Evolutionary conservation across 2,113 vertebrate species (phyloP), one percentile per base, ranked within the genome.

Genomic region (Amblyopsis rosae): DNA sequence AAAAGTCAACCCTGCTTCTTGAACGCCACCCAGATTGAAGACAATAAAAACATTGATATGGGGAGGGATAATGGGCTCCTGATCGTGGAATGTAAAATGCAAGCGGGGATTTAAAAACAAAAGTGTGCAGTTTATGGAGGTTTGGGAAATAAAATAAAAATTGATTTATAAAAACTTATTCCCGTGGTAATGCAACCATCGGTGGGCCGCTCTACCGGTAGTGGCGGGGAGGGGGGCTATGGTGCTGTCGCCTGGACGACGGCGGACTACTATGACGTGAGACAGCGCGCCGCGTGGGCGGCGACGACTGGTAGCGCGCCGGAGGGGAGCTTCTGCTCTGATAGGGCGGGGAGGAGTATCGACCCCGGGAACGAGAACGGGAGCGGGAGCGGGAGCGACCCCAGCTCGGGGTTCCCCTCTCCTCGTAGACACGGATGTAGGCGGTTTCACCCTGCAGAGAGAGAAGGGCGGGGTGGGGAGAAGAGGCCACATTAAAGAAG

Each of bases 311-410:
- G 90, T 95, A 96, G 70, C 95, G 94, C 0, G 85, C 76, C 5
- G 95, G 91, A 19, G 95, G 94, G 12, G 95, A 95, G 45, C 93
- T 93, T 89, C 95, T 90, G 90, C 93, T 93, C 84, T 94, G 93
- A 89, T 94, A 96, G 3, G 94, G 94, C 67, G 92, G 95, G 69
- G 85, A 93, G 35, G 94, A 94, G 82, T 95, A 96, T 50, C 95
- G 95, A 49, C 95, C 94, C 67, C 95, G 92, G 79, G 95, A 96
- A 72, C 95, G 93, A 83, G 96, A 97, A 72, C 95, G 93, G 84
- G 96, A 97, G 19, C 94, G 92, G 84, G 96, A 97, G 53, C 95
- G 93, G 2, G 96, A 95, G 53, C 94, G 94, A 70, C 91, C 90
- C 83, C 91, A 96, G 91, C 90, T 95, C 12, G 89, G 71, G 60